Evolutionary conservation across 2,113 vertebrate genomes (phyloP), one percentile per base, ranked within the genome.

Genomic region (Micronisus gabar): DNA sequence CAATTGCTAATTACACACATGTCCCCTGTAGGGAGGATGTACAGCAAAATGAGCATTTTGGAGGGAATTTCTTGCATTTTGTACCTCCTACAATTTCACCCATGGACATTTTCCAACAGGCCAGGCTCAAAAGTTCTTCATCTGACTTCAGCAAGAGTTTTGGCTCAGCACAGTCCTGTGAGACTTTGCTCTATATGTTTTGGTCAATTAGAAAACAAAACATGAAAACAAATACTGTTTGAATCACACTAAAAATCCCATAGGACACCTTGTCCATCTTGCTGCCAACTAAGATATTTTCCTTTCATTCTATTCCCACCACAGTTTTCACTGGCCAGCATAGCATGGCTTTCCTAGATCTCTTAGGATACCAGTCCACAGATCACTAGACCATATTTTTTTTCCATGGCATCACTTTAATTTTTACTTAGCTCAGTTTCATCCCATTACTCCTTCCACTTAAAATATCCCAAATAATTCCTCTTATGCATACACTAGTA

Each of bases 131-230:
- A 95, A 76, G 45, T 89, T 91, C 48, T 61, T 89, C 52, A 17
- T 61, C 63, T 61, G 70, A 76, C 86, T 91, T 89, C 52, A 93
- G 68, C 40, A 32, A 48, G 47, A 91, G 34, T 79, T 90, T 81
- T 95, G 83, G 61, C 94, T 91, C 83, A 79, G 86, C 61, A 79
- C 20, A 17, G 80, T 47, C 88, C 94, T 72, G 65, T 0, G 40
- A 94, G 80, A 68, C 47, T 32, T 68, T 63, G 23, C 56, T 85
- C 80, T 79, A 17, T 81, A 45, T 84, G 68, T 86, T 96, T 96
- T 95, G 89, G 93, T 86, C 91, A 94, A 96, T 95, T 92, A 92
- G 68, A 93, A 97, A 97, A 95, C 83, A 96, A 96, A 95, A 84
- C 65, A 86, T 21, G 36, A 81, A 92, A 91, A 91, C 65, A 95